phyloP scores from a whole-genome alignment of 1,140 invertebrate genomes.

The Tribolium castaneum region DNA sequence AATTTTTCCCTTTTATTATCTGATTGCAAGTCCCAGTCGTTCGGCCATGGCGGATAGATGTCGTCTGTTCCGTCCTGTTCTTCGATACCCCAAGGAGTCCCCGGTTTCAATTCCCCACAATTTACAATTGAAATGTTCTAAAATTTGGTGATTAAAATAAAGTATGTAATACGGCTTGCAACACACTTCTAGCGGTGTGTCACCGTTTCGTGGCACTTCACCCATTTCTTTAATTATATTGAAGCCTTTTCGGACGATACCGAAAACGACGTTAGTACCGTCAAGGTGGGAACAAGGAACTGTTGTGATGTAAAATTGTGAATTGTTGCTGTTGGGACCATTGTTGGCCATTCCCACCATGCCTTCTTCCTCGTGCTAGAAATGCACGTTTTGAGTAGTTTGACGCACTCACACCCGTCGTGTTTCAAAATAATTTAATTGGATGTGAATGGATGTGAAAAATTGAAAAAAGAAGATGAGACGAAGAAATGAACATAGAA shows the following conservation, averaged over 20 bases:
- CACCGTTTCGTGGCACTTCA: conserved; percentile 68
- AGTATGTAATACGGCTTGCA: not conserved
- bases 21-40: conserved; percentile 72
- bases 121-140: conserved; percentile 75
- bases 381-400: not conserved
- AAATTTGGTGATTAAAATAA: conserved; percentile 39
- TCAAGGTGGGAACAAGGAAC: conserved; percentile 87
- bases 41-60: conserved; percentile 77
- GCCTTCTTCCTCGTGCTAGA: conserved; percentile 75
- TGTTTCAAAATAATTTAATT: not conserved
- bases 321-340: conserved; percentile 90
- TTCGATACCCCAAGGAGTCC: conserved; percentile 73
- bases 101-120: conserved; percentile 77
- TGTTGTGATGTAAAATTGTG: conserved; percentile 95
- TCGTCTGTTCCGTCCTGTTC: conserved; percentile 79
- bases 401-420: not conserved
- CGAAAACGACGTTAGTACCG: conserved; percentile 92
- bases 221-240: conserved; percentile 76
- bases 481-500: too few species aligned
- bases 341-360: conserved; percentile 92
- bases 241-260: conserved; percentile 79
- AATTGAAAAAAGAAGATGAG: too few species aligned
- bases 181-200: conserved; percentile 68
- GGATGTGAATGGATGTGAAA: too few species aligned
- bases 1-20: conserved; percentile 25